phyloP scores from a whole-genome alignment of 2,888 invertebrate genomes.

The Monopis laevigella region DNA sequence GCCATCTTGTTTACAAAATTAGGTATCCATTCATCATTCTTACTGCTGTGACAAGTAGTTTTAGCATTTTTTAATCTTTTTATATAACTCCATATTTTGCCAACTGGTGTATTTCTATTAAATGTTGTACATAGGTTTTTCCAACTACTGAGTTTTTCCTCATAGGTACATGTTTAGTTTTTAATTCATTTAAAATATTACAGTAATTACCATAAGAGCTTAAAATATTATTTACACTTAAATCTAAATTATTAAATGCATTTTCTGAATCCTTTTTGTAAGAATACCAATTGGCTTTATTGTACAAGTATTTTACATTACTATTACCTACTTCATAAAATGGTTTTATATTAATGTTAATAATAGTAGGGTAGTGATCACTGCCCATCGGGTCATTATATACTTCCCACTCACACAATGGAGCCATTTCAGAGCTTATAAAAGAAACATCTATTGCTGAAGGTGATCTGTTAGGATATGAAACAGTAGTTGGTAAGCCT shows the following conservation, averaged over 20 bases:
- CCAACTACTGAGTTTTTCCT: not conserved
- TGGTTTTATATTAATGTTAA: not conserved
- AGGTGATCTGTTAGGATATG: not conserved
- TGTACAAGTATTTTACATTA: too few species aligned
- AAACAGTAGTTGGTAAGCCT: not conserved
- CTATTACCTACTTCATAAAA: too few species aligned
- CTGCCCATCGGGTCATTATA: constrained; percentile 1
- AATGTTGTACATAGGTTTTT: not conserved
- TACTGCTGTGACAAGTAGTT: not conserved
- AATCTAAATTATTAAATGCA: too few species aligned
- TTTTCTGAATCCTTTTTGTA: too few species aligned
- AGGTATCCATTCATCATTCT: not conserved
- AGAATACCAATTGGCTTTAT: not conserved
- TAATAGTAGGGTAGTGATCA: constrained; percentile 2
- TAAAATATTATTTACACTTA: too few species aligned
- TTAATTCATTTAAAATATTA: not conserved
- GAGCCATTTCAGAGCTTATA: not conserved
- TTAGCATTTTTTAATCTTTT: not conserved
- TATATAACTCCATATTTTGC: not conserved
- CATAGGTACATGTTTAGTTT: not conserved
- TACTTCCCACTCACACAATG: not conserved
- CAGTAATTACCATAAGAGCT: too few species aligned
- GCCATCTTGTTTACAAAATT: not conserved
- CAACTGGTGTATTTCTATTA: not conserved
- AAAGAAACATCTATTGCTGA: constrained; percentile 8